phyloP scores from a whole-genome alignment of 2,888 invertebrate genomes.

The Pyralis farinalis region DNA sequence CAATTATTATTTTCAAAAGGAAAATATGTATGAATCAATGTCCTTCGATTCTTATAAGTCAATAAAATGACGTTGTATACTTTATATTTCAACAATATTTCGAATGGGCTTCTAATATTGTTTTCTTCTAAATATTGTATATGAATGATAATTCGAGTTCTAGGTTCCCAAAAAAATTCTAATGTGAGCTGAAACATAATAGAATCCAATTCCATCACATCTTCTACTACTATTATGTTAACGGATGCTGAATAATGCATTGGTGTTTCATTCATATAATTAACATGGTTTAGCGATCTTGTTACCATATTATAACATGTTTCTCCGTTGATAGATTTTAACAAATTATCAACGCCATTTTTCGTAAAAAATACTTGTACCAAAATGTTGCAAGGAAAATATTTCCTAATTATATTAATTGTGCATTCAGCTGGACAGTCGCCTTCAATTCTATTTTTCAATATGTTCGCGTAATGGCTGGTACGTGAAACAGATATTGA shows the following conservation, averaged over 20 bases:
- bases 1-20: constrained; percentile 41
- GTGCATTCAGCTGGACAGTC: constrained; percentile 5
- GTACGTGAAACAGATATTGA: neutral
- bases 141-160: constrained; percentile 37
- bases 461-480: neutral
- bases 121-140: constrained; percentile 21
- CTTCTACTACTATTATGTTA: constrained; percentile 37
- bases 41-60: constrained; percentile 16
- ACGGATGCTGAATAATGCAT: constrained; percentile 12
- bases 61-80: constrained; percentile 39
- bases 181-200: constrained; percentile 29
- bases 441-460: neutral
- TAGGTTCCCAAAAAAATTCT: constrained; percentile 49
- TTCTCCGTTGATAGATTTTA: constrained; percentile 2
- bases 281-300: neutral
- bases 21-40: constrained; percentile 33
- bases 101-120: constrained; percentile 28
- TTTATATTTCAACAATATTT: constrained; percentile 30
- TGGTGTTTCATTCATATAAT: constrained; percentile 1
- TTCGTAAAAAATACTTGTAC: neutral
- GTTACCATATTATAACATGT: constrained; percentile 11
- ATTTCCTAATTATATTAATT: constrained; percentile 8
- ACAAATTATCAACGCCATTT: neutral
- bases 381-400: constrained; percentile 8
- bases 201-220: constrained; percentile 24